phyloP scores from a whole-genome alignment of 2,113 vertebrate species.

The Lates calcarifer region DNA sequence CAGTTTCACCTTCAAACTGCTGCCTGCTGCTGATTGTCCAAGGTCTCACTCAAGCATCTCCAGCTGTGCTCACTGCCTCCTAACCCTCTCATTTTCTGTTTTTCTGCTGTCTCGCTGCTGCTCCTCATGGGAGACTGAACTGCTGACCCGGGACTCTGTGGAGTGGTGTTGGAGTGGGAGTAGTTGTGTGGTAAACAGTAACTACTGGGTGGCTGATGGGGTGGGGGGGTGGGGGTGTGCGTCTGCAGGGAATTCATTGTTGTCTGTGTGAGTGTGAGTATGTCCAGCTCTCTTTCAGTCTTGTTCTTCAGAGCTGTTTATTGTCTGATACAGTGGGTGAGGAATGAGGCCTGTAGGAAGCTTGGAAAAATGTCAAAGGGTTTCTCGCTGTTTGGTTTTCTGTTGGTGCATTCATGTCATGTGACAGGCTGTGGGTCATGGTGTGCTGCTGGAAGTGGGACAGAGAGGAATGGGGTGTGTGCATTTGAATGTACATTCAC shows the following conservation, averaged over 20 bases:
- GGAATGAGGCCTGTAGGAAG: conserved; percentile 66
- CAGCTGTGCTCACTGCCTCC: conserved; percentile 41
- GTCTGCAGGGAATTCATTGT: conserved; percentile 58
- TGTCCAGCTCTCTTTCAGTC: conserved; percentile 27
- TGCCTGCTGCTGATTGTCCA: conserved; percentile 37
- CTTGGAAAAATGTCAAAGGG: conserved; percentile 57
- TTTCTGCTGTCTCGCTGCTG: conserved; percentile 37
- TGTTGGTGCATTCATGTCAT: conserved; percentile 64
- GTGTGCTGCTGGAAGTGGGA: conserved; percentile 66
- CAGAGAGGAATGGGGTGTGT: conserved; percentile 62
- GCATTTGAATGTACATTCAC: conserved; percentile 39
- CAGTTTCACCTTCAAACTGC: conserved; percentile 54
- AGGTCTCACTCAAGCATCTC: conserved; percentile 54
- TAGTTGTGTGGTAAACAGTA: conserved; percentile 57
- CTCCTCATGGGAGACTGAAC: conserved; percentile 44
- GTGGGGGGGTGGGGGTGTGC: neutral
- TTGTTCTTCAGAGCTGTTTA: conserved; percentile 54
- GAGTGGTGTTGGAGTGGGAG: conserved; percentile 58
- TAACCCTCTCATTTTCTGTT: conserved; percentile 52
- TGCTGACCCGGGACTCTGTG: conserved; percentile 48
- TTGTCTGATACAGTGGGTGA: conserved; percentile 73
- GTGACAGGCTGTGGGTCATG: conserved; percentile 50
- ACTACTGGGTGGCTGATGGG: conserved; percentile 44
- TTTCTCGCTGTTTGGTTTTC: conserved; percentile 22
- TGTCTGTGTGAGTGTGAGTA: conserved; percentile 40